Percentiles rank a stretch among this genome's conserved stretches.
phyloP scores from a whole-genome alignment of 1,140 invertebrate genomes.

The Meloidogyne chitwoodi region DNA sequence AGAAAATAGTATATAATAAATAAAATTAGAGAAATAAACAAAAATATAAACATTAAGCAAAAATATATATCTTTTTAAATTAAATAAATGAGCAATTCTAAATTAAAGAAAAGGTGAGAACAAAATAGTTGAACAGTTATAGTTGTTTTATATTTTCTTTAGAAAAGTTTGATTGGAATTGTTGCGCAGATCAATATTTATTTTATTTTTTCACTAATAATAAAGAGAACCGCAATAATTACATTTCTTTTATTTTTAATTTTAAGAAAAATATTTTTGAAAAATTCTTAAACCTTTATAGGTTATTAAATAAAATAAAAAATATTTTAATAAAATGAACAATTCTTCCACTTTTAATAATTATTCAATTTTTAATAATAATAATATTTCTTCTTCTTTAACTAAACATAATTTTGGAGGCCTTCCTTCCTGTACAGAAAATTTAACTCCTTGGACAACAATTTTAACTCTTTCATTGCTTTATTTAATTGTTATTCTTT shows the following conservation, averaged over 20 bases:
- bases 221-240: not conserved
- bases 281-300: too few species aligned
- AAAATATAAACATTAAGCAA: too few species aligned
- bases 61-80: too few species aligned
- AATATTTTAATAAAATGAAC: not conserved
- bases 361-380: not conserved
- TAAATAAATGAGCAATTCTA: too few species aligned
- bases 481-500: slow-evolving; percentile 39
- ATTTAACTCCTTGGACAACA: slow-evolving; percentile 43
- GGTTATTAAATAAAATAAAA: too few species aligned
- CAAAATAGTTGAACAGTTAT: too few species aligned
- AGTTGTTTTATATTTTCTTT: too few species aligned
- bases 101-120: not conserved
- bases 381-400: not conserved
- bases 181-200: not conserved
- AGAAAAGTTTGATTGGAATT: not conserved
- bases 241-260: not conserved
- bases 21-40: too few species aligned
- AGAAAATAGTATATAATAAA: too few species aligned
- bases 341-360: not conserved
- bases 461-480: slow-evolving; percentile 37
- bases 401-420: not conserved
- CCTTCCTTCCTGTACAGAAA: not conserved
- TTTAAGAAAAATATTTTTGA: not conserved
- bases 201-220: not conserved